Percentiles rank a stretch among this genome's conserved stretches.
Conservation (phyloP, 2,113 vertebrate species). For the Sialia sialis region DNA sequence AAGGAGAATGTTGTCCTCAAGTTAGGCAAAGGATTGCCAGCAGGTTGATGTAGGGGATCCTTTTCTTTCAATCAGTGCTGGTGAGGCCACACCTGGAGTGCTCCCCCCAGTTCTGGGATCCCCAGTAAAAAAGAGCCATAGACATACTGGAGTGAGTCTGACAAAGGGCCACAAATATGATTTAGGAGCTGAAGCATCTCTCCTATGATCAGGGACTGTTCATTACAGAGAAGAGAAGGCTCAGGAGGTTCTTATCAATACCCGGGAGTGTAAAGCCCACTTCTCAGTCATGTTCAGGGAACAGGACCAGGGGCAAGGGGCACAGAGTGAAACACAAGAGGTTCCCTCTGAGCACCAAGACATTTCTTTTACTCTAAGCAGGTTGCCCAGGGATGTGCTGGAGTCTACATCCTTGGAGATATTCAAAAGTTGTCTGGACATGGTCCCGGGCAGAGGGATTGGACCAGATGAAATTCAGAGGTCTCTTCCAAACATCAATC, state of each 20-base stretch:
- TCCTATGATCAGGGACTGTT: background rate
- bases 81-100: background rate
- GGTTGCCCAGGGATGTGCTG: background rate
- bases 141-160: background rate
- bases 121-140: background rate
- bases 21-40: background rate
- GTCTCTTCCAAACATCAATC: background rate
- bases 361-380: background rate
- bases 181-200: background rate
- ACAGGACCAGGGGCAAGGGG: background rate
- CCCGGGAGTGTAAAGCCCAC: background rate
- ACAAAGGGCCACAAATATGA: background rate
- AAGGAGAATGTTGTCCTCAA: background rate
- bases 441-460: rapidly evolving
- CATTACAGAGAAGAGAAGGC: background rate
- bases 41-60: background rate
- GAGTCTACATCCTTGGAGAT: background rate
- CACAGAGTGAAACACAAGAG: background rate
- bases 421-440: background rate
- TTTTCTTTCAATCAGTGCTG: background rate
- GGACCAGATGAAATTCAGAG: background rate
- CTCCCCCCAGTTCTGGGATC: background rate
- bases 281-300: too few species aligned
- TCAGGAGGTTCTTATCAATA: background rate
- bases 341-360: background rate